phyloP scores from a whole-genome alignment of 2,797 vertebrate species.

The Eptatretus atami region DNA sequence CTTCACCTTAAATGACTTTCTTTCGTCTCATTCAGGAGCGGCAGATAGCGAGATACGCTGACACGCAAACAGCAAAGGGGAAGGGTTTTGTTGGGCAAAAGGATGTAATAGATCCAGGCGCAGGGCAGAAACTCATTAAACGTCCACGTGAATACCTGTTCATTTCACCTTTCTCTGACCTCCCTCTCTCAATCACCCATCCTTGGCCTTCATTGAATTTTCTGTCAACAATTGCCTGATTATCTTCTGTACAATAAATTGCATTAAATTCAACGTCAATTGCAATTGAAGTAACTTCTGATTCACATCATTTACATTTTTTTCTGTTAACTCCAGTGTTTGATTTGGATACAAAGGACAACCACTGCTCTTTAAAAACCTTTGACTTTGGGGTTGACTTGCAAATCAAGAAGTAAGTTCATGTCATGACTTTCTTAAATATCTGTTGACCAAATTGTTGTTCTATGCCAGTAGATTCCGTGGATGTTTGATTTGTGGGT shows the following conservation, averaged over 20 bases:
- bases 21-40: constrained; percentile 27
- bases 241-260: too few relatives aligned
- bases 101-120: constrained; percentile 31
- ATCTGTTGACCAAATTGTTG: too few relatives aligned
- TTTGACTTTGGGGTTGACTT: constrained; percentile 75
- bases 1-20: too few relatives aligned
- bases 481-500: too few relatives aligned
- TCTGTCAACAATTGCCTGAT: too few relatives aligned
- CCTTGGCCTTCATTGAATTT: constrained; percentile 33
- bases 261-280: too few relatives aligned
- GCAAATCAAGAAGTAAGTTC: constrained; percentile 50
- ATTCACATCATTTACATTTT: too few relatives aligned
- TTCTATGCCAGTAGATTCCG: too few relatives aligned
- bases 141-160: constrained; percentile 46
- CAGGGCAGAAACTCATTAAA: constrained; percentile 37
- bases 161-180: constrained; percentile 75
- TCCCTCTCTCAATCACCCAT: constrained; percentile 44
- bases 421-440: neutral
- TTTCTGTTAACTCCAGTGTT: constrained; percentile 18
- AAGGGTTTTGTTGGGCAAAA: constrained; percentile 19
- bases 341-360: constrained; percentile 33
- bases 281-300: too few relatives aligned
- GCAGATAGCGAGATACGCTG: constrained; percentile 42
- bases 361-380: constrained; percentile 39
- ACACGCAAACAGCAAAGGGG: constrained; percentile 52